A percentile compares a stretch with the other conserved stretches of the same genome.
phyloP scores from a whole-genome alignment of 2,113 vertebrate species.

The Siphamia tubifer region DNA sequence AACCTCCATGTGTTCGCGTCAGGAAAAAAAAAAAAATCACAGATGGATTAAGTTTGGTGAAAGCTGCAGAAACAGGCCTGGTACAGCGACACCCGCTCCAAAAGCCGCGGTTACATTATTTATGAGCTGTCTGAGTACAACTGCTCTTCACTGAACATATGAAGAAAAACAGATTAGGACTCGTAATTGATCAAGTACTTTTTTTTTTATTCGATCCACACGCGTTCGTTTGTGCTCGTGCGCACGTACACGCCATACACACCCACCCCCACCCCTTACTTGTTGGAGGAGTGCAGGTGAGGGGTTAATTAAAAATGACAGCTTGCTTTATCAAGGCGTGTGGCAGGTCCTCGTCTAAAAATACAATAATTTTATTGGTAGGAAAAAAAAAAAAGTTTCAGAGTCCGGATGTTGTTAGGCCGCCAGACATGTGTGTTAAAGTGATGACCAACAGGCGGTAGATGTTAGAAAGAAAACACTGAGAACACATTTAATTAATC shows the following conservation, averaged over 20 bases:
- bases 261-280: neutral
- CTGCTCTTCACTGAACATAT: neutral
- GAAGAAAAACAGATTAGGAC: constrained; percentile 50
- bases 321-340: constrained; percentile 34
- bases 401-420: constrained; percentile 23
- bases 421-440: constrained; percentile 31
- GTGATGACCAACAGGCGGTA: constrained; percentile 8
- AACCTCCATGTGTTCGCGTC: neutral
- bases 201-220: constrained; percentile 23
- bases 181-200: constrained; percentile 78
- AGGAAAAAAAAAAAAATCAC: neutral
- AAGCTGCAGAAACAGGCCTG: constrained; percentile 27
- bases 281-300: constrained; percentile 62
- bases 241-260: constrained; percentile 15
- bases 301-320: constrained; percentile 67
- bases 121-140: neutral
- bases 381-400: constrained; percentile 15
- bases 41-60: constrained; percentile 18
- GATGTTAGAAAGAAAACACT: constrained; percentile 1
- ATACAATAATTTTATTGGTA: constrained; percentile 12
- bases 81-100: neutral
- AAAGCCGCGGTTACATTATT: neutral
- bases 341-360: constrained; percentile 2
- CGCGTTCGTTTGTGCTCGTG: constrained; percentile 10
- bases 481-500: constrained; percentile 35